Base-by-base conservation (phyloP, 2,888 invertebrate genomes). In the Macrosiphum euphorbiae region DNA sequence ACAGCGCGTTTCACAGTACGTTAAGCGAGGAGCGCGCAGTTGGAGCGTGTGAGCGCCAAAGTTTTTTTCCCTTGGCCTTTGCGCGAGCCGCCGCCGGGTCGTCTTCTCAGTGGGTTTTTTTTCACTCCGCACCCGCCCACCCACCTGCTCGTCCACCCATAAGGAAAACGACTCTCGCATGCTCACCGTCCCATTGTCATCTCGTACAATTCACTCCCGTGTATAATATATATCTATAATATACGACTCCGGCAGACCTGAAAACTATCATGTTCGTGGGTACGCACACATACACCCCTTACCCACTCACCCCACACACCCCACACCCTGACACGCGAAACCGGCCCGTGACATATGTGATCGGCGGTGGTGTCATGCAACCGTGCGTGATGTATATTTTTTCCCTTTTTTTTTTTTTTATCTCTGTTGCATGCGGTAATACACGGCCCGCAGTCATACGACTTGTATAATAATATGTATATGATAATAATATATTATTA, bases 341-440 rank as follows among this genome's bases (percentile, higher is more conserved):
- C 50, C n/a, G 50, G 87, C n/a, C 67, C 20, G 90, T 67, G 90
- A 90, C 90, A 67, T 67, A 90, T 90, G 67, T 90, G 90, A 90
- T 90, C 67, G 67, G 90, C 35, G 67, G 90, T 24, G 50, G 67
- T 90, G 50, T 67, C 90, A 47, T 67, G 90, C 67, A 90, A 61
- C 47, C 28, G 67, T 67, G 55, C 67, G 35, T 67, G 67, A 67
- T 16, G 67, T 67, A 67, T 35, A 67, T 67, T 67, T 35, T 67
- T 67, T n/a, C 7, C n/a, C n/a, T 5, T n/a, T 16, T n/a, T 61
- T n/a, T 16, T n/a, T 61, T 67, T 67, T 16, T 67, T 67, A 52
- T 47, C 16, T 67, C 67, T n/a, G 35, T 67, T 35, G 67, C 35
- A 67, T 67, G 67, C 16, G 16, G n/a, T 67, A 16, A 67, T 67